Conservation (phyloP, 2,797 vertebrate species). For the Chiloscyllium punctatum region DNA sequence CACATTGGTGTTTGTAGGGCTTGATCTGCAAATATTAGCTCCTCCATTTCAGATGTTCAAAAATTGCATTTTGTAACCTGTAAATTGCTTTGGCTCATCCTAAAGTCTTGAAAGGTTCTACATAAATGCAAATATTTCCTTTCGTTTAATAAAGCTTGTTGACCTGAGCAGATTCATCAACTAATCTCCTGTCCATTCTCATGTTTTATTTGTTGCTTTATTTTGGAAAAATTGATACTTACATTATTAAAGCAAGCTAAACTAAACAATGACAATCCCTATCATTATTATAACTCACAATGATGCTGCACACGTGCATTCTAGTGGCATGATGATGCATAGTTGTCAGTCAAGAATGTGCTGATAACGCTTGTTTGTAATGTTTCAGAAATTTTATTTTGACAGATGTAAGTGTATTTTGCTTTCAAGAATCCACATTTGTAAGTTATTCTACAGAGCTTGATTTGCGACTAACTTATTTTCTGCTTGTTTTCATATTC, state of each 20-base stretch:
- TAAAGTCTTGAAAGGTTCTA: not conserved
- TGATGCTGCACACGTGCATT: not conserved
- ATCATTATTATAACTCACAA: not conserved
- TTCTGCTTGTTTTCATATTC: not conserved
- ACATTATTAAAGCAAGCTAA: not conserved
- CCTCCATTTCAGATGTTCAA: not conserved
- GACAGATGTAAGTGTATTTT: slow-evolving; percentile 12
- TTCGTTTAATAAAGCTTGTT: not conserved
- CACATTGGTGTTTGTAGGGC: not conserved
- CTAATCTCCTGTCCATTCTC: not conserved
- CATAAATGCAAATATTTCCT: not conserved
- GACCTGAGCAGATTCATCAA: not conserved
- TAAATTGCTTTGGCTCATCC: too few species aligned
- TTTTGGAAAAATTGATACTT: not conserved
- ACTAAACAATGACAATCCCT: not conserved
- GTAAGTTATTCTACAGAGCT: not conserved
- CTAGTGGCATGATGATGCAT: not conserved
- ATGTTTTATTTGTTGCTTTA: not conserved
- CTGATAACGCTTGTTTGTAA: not conserved
- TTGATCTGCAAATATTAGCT: not conserved
- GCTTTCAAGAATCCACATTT: not conserved
- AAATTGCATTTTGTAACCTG: not conserved
- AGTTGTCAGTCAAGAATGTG: slow-evolving; percentile 12
- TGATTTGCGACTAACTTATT: not conserved
- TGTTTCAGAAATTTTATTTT: slow-evolving; percentile 23